Percentiles rank a stretch among this genome's conserved stretches.
phyloP scores from a whole-genome alignment of 2,113 vertebrate species.

The Haemorhous mexicanus region DNA sequence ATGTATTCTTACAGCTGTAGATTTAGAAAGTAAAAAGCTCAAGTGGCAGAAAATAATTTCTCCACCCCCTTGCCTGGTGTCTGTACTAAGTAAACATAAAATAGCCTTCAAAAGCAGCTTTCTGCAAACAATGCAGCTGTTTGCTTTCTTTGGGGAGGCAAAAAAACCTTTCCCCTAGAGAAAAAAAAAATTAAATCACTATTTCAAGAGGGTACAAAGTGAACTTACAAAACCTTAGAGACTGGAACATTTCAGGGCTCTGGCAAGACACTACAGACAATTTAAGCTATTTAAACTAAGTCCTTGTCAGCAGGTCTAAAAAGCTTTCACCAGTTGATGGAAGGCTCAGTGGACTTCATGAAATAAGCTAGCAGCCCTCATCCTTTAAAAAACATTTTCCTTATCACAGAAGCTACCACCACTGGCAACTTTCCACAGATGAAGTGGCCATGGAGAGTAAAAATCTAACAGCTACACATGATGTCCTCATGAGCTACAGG shows the following conservation, averaged over 20 bases:
- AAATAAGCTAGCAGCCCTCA: not conserved
- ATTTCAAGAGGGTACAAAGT: constrained; percentile 12
- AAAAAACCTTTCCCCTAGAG: constrained; percentile 49
- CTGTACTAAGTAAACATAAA: constrained; percentile 50
- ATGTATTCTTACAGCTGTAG: constrained; percentile 20
- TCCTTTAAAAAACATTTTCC: not conserved
- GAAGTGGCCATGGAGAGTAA: not conserved
- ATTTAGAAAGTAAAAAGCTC: not conserved
- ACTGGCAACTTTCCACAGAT: not conserved
- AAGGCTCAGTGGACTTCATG: not conserved
- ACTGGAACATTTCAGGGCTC: not conserved
- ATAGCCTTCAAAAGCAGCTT: constrained; percentile 64
- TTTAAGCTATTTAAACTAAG: not conserved
- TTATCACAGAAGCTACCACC: not conserved
- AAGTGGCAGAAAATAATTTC: constrained; percentile 18
- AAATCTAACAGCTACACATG: not conserved
- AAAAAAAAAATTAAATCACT: constrained; percentile 6
- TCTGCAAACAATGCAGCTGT: constrained; percentile 66
- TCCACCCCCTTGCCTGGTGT: constrained; percentile 9
- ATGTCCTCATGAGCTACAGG: not conserved
- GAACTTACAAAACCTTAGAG: not conserved
- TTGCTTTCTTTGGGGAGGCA: constrained; percentile 44
- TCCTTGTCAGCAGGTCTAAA: not conserved
- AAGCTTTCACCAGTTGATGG: not conserved
- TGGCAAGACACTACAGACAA: not conserved